These are phyloP conservation scores for Luscinia luscinia DNA, from an alignment of 2,797 vertebrate genomes.

Conservation along the genomic window DNA sequence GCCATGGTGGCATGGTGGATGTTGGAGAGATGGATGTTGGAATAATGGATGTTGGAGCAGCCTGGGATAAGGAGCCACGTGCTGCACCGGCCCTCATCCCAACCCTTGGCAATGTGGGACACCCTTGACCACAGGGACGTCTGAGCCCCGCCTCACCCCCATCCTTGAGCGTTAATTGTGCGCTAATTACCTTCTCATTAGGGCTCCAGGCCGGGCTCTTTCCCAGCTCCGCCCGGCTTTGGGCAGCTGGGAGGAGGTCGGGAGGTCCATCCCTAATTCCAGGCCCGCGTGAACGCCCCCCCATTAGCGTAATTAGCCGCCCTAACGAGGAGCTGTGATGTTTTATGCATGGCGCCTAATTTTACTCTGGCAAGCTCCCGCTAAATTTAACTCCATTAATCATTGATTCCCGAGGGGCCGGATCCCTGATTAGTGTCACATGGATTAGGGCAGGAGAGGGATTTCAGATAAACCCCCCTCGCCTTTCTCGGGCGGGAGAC, in stretches of 20 bases:
- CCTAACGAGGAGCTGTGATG: conserved; percentile 68
- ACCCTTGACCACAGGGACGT: accelerated
- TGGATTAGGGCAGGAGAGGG: conserved; percentile 48
- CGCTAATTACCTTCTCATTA: background rate
- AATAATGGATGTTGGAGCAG: background rate
- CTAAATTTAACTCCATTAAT: conserved; percentile 83
- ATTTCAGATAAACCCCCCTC: background rate
- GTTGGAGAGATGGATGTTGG: background rate
- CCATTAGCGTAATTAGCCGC: conserved; percentile 44
- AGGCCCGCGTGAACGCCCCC: background rate
- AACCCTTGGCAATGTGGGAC: background rate
- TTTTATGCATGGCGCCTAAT: conserved; percentile 80
- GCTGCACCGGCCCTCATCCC: background rate
- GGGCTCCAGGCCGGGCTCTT: background rate
- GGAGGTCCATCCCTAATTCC: background rate
- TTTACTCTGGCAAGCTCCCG: conserved; percentile 68
- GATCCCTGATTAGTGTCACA: conserved; percentile 78
- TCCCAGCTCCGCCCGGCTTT: background rate
- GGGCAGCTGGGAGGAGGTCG: background rate
- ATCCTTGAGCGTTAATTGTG: accelerated
- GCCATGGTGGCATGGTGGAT: no score
- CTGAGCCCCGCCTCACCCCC: no score
- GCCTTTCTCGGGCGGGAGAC: background rate
- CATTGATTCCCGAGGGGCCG: conserved; percentile 72
- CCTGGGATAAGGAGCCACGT: no score